phyloP scores from a whole-genome alignment of 64 coral and sea anemone species.

The Dendronephthya gigantea region DNA sequence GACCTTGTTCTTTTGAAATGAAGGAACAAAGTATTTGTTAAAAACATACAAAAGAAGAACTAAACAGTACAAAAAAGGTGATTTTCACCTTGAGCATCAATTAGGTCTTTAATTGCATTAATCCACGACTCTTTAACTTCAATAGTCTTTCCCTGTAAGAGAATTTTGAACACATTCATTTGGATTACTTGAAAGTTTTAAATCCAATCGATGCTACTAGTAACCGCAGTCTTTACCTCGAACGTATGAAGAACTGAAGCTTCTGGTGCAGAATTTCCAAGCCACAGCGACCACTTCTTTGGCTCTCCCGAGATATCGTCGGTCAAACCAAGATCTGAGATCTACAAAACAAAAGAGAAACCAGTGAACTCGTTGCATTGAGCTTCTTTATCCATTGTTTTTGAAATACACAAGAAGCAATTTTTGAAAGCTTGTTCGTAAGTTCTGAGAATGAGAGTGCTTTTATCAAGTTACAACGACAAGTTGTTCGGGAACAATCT shows the following conservation, averaged over 20 bases:
- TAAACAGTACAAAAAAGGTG: too few species aligned
- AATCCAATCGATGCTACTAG: background rate
- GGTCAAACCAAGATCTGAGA: conserved; percentile 64
- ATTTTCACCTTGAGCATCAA: background rate
- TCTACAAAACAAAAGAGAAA: background rate
- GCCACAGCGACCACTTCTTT: conserved; percentile 74
- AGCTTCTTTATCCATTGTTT: background rate
- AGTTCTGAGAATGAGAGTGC: too few species aligned
- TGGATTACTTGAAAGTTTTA: background rate
- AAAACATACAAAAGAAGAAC: too few species aligned
- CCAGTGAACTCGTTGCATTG: background rate
- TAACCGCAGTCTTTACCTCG: conserved; percentile 43
- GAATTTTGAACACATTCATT: background rate
- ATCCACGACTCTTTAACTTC: conserved; percentile 8
- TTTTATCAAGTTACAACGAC: too few species aligned
- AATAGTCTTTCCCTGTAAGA: background rate
- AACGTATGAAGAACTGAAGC: conserved; percentile 90
- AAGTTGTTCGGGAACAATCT: too few species aligned
- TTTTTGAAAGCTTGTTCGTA: too few species aligned
- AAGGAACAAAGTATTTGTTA: too few species aligned
- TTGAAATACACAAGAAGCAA: too few species aligned
- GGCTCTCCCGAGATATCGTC: conserved; percentile 69
- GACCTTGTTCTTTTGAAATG: background rate
- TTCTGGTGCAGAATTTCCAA: conserved; percentile 61
- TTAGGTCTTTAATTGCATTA: background rate